Evolutionary conservation across 2,797 vertebrate species (phyloP), one percentile per base, ranked within the genome.

Genomic region (Trachurus trachurus): DNA sequence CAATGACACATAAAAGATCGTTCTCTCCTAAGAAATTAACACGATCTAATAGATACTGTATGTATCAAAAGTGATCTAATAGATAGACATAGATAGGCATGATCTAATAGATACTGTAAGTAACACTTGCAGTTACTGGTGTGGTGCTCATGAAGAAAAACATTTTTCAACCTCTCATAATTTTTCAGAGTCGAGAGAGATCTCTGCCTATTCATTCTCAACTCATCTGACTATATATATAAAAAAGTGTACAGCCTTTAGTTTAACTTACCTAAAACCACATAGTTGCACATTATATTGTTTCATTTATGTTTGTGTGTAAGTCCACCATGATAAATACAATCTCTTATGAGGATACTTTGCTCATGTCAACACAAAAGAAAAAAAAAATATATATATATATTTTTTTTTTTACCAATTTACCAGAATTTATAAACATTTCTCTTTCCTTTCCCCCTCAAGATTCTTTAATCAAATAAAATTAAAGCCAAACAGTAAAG

Each of bases 1-100:
- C 69, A 85, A 76, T 82, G 84, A 84, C 34, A 65, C 70, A 84
- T 45, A 60, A 76, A 69, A 74, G 59, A 82, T 68, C 64, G 53
- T 64, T 56, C 66, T 65, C 53, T 26, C 68, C 69, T 61, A 88
- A 84, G 40, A 76, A 89, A 86, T 57, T 80, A 60, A 58, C 54
- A 61, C 79, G 77, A 89, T 81, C 64, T 87, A 75, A 87, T 86
- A 19, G 39, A 44, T 62, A 34, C 50, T 61, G 59, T 31, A n/a
- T 44, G 61, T 72, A 73, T 69, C 13, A 58, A 62, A 71, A 71
- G 74, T n/a, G n/a, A n/a, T n/a, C n/a, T n/a, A n/a, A n/a, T n/a
- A n/a, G n/a, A n/a, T n/a, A n/a, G n/a, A n/a, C n/a, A n/a, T n/a
- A n/a, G n/a, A n/a, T n/a, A n/a, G n/a, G n/a, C 54, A 61, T 80